A percentile compares a stretch with the other conserved stretches of the same genome.
These are phyloP conservation scores for Apis laboriosa DNA, from an alignment of 1,140 invertebrate species.

Conservation along the genomic window DNA sequence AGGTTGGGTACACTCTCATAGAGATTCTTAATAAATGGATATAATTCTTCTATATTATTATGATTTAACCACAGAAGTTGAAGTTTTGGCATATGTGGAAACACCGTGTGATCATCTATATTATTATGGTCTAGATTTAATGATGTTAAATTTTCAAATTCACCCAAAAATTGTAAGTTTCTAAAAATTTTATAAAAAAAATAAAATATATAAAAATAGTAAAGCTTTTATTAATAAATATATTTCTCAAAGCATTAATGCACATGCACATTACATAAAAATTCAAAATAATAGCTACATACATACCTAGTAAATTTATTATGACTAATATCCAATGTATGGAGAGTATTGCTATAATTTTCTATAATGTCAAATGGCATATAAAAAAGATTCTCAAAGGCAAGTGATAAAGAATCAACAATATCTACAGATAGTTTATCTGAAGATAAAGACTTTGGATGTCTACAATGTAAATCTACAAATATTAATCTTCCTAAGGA, in stretches of 20 bases:
- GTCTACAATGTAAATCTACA: conserved; percentile 73
- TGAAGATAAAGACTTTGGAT: conserved; percentile 56
- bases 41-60: conserved; percentile 86
- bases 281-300: neutral
- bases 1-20: conserved; percentile 85
- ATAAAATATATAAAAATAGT: neutral
- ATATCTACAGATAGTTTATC: conserved; percentile 57
- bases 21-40: conserved; percentile 86
- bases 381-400: conserved; percentile 75
- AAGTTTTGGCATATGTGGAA: conserved; percentile 86
- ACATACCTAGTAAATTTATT: conserved; percentile 86
- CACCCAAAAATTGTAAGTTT: conserved; percentile 85
- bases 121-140: conserved; percentile 89
- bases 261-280: neutral
- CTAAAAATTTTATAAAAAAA: conserved; percentile 77
- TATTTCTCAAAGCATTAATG: neutral
- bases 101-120: conserved; percentile 84
- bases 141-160: conserved; percentile 86
- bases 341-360: conserved; percentile 69
- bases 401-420: conserved; percentile 71
- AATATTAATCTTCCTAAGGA: conserved; percentile 78
- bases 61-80: conserved; percentile 90
- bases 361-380: conserved; percentile 77
- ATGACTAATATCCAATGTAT: conserved; percentile 86
- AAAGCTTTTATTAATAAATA: neutral